A percentile compares a stretch with the other conserved stretches of the same genome.
Evolutionary conservation across 1,140 invertebrate species (phyloP).

Genomic region (Himalopsyche phryganea): DNA sequence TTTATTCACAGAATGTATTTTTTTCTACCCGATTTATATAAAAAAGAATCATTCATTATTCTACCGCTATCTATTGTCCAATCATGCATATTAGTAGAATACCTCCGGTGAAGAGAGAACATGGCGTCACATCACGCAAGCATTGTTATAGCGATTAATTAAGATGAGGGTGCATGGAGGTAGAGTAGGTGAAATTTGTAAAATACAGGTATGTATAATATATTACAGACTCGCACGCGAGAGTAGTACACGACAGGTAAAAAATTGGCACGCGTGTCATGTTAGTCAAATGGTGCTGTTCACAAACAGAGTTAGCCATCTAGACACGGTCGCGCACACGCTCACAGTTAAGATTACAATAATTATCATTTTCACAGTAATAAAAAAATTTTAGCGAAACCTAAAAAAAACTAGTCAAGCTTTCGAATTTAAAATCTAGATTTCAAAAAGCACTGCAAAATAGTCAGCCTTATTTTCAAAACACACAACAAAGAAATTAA

Average conservation of each 20-base stretch:
- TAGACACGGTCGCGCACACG: constrained; percentile 4
- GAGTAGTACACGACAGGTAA: no score
- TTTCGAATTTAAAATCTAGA: constrained; percentile 15
- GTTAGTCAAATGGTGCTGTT: constrained; percentile 33
- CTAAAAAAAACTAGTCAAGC: constrained; percentile 14
- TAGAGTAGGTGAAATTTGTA: constrained; percentile 32
- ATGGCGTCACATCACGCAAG: constrained; percentile 26
- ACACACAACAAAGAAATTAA: no score
- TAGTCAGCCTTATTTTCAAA: constrained; percentile 6
- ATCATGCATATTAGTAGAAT: constrained; percentile 33
- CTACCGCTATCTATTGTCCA: neutral
- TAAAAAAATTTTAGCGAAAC: neutral
- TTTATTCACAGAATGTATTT: no score
- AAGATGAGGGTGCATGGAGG: constrained; percentile 30
- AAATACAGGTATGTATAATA: neutral
- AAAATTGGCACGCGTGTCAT: neutral
- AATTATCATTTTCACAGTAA: neutral
- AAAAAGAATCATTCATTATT: neutral
- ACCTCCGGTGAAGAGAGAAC: constrained; percentile 21
- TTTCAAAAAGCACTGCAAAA: constrained; percentile 13
- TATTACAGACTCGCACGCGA: neutral
- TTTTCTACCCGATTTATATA: no score
- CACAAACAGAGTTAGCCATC: constrained; percentile 29
- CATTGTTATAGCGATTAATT: constrained; percentile 33
- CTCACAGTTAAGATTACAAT: neutral